These are phyloP conservation scores for Xanthia togata DNA, from an alignment of 2,888 invertebrate genomes.

Conservation along the genomic window DNA sequence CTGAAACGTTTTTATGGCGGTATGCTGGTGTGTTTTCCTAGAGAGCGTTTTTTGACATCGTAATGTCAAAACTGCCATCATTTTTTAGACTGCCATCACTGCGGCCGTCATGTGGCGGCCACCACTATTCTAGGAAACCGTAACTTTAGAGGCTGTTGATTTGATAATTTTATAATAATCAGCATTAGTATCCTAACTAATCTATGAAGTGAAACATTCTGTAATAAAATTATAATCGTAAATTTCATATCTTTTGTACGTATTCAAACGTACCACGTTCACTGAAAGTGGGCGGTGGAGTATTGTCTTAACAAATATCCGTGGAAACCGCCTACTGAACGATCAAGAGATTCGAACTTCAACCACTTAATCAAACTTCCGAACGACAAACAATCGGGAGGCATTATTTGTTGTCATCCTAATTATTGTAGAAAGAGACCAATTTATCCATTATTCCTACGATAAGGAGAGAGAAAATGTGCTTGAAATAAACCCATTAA, in stretches of 20 bases:
- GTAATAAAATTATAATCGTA: slow-evolving; percentile 14
- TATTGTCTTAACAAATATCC: slow-evolving; percentile 52
- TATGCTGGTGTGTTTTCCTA: too few species aligned
- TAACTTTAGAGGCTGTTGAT: not conserved
- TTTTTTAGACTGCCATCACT: too few species aligned
- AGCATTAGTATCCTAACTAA: not conserved
- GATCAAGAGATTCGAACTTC: slow-evolving; percentile 61
- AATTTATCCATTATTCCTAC: slow-evolving; percentile 27
- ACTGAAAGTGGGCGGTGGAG: slow-evolving; percentile 27
- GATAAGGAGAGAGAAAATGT: slow-evolving; percentile 59
- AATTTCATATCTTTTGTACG: slow-evolving; percentile 27
- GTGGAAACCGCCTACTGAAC: slow-evolving; percentile 58
- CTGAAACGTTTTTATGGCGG: not conserved
- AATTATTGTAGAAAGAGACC: slow-evolving; percentile 67
- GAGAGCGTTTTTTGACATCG: too few species aligned
- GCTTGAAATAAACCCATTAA: slow-evolving; percentile 63
- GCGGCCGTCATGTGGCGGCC: not conserved
- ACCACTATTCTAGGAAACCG: not conserved
- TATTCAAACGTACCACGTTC: slow-evolving; percentile 13
- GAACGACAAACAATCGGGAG: slow-evolving; percentile 70
- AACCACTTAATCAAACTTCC: slow-evolving; percentile 69
- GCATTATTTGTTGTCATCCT: slow-evolving; percentile 69
- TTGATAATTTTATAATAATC: not conserved
- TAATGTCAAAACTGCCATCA: too few species aligned
- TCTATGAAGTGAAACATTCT: not conserved